Evolutionary conservation across 2,888 invertebrate genomes (phyloP).

Genomic region (Myathropa florea): DNA sequence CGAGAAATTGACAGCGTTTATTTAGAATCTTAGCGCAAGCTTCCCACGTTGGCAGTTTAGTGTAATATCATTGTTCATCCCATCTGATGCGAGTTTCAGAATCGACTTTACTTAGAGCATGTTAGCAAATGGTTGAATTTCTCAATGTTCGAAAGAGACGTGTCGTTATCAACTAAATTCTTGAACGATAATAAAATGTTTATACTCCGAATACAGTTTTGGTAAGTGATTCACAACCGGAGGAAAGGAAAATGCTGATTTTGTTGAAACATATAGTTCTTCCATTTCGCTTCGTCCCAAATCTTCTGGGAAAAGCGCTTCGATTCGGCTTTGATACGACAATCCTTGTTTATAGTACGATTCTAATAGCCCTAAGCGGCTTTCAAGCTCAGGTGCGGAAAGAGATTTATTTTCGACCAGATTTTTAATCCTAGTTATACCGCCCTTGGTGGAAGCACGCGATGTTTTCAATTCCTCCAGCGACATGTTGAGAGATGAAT

Average conservation of each 20-base stretch:
- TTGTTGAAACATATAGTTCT: too few species aligned
- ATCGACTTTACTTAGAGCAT: background rate
- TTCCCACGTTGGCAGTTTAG: too few species aligned
- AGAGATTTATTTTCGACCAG: background rate
- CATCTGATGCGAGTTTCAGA: background rate
- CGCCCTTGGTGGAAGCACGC: background rate
- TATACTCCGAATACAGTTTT: background rate
- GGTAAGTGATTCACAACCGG: background rate
- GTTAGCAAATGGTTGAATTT: too few species aligned
- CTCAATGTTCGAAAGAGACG: too few species aligned
- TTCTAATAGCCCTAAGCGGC: background rate
- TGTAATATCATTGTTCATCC: background rate
- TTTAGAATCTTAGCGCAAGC: too few species aligned
- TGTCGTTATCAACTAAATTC: background rate
- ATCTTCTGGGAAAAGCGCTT: background rate
- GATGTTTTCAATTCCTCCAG: too few species aligned
- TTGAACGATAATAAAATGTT: background rate
- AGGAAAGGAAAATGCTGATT: background rate
- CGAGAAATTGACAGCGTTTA: too few species aligned
- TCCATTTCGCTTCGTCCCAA: background rate
- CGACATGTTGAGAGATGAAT: too few species aligned
- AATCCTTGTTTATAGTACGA: background rate
- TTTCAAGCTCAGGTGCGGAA: background rate
- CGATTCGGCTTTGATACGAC: background rate
- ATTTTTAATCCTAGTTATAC: background rate